phyloP scores from a whole-genome alignment of 2,888 invertebrate species.

The Volucella bombylans region DNA sequence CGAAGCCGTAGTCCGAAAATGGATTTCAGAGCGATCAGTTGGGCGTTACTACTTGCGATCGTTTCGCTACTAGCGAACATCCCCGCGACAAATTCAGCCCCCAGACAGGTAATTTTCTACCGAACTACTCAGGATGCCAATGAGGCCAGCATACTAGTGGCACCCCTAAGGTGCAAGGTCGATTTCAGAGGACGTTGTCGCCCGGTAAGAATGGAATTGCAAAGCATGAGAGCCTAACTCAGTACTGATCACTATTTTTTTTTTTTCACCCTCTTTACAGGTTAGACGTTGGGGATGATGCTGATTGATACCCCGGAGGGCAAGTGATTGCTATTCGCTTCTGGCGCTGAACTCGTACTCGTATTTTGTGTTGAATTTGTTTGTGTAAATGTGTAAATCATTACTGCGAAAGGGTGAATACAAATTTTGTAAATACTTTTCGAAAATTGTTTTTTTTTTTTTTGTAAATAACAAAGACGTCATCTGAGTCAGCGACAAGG shows the following conservation, averaged over 20 bases:
- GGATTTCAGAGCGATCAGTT: constrained; percentile 61
- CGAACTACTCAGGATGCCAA: not conserved
- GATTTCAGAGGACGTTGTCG: constrained; percentile 63
- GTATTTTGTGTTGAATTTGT: constrained; percentile 31
- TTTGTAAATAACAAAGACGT: too few species aligned
- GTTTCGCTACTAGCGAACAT: constrained; percentile 35
- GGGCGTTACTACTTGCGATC: constrained; percentile 32
- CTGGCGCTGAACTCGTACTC: not conserved
- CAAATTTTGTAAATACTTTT: too few species aligned
- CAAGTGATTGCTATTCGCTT: constrained; percentile 14
- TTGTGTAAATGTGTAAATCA: constrained; percentile 20
- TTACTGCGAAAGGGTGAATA: constrained; percentile 29
- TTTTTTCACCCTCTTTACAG: not conserved
- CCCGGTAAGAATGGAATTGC: constrained; percentile 24
- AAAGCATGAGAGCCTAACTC: not conserved
- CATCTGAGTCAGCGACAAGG: too few species aligned
- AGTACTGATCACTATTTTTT: not conserved
- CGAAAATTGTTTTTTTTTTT: too few species aligned
- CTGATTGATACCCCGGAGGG: not conserved
- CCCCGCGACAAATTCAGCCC: constrained; percentile 39
- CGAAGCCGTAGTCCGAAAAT: constrained; percentile 49
- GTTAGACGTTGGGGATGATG: constrained; percentile 47
- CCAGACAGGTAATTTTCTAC: constrained; percentile 58
- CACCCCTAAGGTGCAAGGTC: constrained; percentile 20
- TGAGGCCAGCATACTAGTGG: constrained; percentile 35